Percentiles rank a stretch among this genome's conserved stretches.
Evolutionary conservation across 1,140 invertebrate genomes (phyloP).

Genomic region (Glossosoma conforme): DNA sequence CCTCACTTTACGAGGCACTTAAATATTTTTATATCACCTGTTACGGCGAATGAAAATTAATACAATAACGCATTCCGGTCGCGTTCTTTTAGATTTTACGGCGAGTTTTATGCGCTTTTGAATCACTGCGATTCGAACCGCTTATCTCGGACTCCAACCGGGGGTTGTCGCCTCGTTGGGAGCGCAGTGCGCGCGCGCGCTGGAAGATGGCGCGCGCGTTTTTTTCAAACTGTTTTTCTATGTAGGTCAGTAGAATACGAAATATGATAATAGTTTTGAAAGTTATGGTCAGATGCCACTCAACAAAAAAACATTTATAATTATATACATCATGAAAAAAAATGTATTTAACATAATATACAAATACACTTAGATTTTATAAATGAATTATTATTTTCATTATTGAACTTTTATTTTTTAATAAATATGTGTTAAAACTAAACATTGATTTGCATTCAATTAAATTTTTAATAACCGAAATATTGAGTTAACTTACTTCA

Average conservation of each 20-base stretch:
- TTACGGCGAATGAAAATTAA: conserved; percentile 30
- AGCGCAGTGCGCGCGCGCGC: conserved; percentile 3
- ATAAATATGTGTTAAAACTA: too few relatives aligned
- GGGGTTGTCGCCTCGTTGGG: background rate
- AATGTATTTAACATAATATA: too few relatives aligned
- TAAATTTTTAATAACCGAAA: too few relatives aligned
- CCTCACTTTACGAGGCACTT: conserved; percentile 25
- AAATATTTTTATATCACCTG: conserved; percentile 31
- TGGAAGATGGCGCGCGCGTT: conserved; percentile 9
- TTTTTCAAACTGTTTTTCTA: conserved; percentile 7
- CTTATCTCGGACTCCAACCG: background rate
- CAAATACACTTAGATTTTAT: too few relatives aligned
- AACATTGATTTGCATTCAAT: too few relatives aligned
- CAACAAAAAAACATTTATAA: too few relatives aligned
- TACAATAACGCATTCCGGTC: conserved; percentile 19
- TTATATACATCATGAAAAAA: too few relatives aligned
- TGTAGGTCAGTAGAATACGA: background rate
- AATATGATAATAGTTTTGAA: conserved; percentile 4
- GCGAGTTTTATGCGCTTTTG: conserved; percentile 18
- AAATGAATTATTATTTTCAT: too few relatives aligned
- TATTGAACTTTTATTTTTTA: too few relatives aligned
- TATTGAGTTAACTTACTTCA: too few relatives aligned
- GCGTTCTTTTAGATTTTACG: conserved; percentile 23
- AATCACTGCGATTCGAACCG: background rate
- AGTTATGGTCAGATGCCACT: conserved; percentile 7